Evolutionary conservation across 2,113 vertebrate genomes (phyloP).

Genomic region (Corynorhinus townsendii): DNA sequence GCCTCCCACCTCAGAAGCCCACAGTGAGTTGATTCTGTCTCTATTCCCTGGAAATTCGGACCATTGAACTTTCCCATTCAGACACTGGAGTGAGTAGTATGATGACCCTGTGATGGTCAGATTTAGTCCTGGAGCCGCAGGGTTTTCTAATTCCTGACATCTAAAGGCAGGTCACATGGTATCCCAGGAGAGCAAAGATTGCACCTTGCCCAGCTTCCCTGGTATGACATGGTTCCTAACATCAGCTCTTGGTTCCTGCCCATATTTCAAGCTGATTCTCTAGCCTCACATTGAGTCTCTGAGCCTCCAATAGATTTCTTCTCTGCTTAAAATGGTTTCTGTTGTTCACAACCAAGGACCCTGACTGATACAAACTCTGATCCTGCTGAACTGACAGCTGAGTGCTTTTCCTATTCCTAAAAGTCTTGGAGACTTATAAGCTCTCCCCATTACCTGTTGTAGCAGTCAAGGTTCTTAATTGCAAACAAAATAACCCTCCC

Average conservation of each 20-base stretch:
- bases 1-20: background rate
- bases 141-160: background rate
- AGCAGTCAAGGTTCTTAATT: conserved; percentile 31
- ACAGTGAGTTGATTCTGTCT: background rate
- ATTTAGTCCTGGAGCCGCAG: background rate
- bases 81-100: background rate
- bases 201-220: background rate
- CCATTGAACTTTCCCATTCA: background rate
- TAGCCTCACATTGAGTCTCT: background rate
- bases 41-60: background rate
- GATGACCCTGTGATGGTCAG: background rate
- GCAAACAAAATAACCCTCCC: conserved; percentile 28
- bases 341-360: background rate
- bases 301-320: background rate
- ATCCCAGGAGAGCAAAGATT: background rate
- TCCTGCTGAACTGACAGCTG: conserved; percentile 5
- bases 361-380: conserved; percentile 35
- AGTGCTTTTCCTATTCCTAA: conserved; percentile 41
- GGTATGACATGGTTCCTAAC: background rate
- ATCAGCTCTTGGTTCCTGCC: background rate
- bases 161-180: background rate
- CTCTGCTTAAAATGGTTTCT: conserved; percentile 22
- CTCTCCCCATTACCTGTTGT: conserved; percentile 1
- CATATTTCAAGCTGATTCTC: background rate
- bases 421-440: background rate